Percentiles rank a stretch among this genome's conserved stretches.
phyloP scores from a whole-genome alignment of 2,888 invertebrate genomes.

The Pheosia gnoma region DNA sequence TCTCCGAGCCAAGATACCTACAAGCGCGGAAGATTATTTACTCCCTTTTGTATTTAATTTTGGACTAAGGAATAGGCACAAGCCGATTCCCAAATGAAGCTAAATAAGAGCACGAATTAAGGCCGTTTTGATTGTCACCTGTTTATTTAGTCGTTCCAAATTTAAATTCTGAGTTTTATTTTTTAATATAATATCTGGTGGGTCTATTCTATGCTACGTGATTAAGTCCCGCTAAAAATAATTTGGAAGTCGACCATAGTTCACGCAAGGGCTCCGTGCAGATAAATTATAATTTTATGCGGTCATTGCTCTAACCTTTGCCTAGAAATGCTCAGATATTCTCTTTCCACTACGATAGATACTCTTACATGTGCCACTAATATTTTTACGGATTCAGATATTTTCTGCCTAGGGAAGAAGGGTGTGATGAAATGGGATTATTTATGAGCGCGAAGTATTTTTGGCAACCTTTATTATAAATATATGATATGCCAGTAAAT shows the following conservation, averaged over 20 bases:
- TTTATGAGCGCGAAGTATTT: background rate
- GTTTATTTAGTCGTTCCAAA: conserved; percentile 1
- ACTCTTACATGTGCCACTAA: background rate
- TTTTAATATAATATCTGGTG: too few relatives aligned
- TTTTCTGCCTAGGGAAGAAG: background rate
- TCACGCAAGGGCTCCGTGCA: background rate
- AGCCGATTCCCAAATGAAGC: conserved; percentile 26
- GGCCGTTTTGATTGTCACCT: conserved; percentile 11
- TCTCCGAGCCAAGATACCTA: too few relatives aligned
- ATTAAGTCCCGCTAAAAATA: background rate
- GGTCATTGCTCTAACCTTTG: conserved; percentile 1
- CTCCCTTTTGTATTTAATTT: conserved; percentile 30
- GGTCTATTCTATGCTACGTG: too few relatives aligned
- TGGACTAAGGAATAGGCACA: conserved; percentile 20
- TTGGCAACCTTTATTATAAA: background rate
- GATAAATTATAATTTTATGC: conserved; percentile 3
- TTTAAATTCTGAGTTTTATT: background rate
- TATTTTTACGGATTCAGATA: background rate
- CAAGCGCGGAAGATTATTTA: conserved; percentile 17
- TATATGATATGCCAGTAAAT: background rate
- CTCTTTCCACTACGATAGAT: background rate
- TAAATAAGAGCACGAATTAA: conserved; percentile 10
- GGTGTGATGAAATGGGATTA: background rate
- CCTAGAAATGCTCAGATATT: background rate
- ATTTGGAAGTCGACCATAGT: background rate